Percentiles rank a stretch among this genome's conserved stretches.
Evolutionary conservation across 1,140 invertebrate genomes (phyloP).

Genomic region (Philopotamus ludificatus): DNA sequence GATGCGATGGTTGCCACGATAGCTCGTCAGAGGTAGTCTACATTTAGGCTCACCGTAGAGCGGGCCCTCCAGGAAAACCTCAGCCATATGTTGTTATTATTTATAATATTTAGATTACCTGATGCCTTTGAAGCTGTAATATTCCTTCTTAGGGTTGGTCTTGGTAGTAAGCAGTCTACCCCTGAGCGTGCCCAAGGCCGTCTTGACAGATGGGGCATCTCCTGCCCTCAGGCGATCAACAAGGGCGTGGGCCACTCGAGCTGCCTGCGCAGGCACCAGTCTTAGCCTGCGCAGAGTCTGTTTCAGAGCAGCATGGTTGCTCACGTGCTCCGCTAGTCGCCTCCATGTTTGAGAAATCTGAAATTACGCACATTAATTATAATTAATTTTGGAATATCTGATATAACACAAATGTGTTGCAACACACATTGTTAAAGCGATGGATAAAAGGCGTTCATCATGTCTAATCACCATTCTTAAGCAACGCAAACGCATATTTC

Average conservation of each 20-base stretch:
- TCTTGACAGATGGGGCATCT: constrained; percentile 52
- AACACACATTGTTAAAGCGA: not conserved
- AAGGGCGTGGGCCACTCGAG: constrained; percentile 51
- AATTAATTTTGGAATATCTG: not conserved
- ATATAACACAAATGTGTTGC: not conserved
- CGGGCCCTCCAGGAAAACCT: too few species aligned
- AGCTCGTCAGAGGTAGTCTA: too few species aligned
- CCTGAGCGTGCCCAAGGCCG: constrained; percentile 54
- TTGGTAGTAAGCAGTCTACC: constrained; percentile 56
- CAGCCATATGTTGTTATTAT: too few species aligned
- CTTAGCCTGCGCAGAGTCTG: constrained; percentile 50
- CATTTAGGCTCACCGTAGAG: too few species aligned
- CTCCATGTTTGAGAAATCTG: constrained; percentile 55
- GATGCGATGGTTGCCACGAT: too few species aligned
- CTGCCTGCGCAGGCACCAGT: constrained; percentile 50
- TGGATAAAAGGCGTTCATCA: not conserved
- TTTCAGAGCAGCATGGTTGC: constrained; percentile 51
- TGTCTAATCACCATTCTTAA: not conserved
- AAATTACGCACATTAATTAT: not conserved
- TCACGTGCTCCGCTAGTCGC: constrained; percentile 51
- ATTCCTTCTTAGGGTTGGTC: constrained; percentile 53
- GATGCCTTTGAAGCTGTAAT: constrained; percentile 61
- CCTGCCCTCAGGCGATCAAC: constrained; percentile 54
- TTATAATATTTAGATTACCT: constrained; percentile 46
- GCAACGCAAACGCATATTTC: not conserved